phyloP scores from a whole-genome alignment of 2,113 vertebrate genomes.

The Lepisosteus osseus region DNA sequence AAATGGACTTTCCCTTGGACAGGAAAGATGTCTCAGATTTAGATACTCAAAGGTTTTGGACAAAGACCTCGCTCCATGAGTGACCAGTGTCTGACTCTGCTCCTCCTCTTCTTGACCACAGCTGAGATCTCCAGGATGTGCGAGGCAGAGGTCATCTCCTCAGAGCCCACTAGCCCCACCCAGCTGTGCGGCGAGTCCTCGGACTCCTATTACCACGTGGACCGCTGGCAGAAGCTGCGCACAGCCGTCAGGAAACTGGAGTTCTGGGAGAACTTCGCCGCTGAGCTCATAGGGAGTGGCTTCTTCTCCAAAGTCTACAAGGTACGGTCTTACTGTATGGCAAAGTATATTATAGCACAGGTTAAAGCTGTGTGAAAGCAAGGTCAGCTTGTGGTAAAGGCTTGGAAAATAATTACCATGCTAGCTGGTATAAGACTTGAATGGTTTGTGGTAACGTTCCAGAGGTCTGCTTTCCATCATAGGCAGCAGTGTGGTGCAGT shows the following conservation, averaged over 20 bases:
- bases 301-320: slow-evolving; percentile 88
- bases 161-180: slow-evolving; percentile 64
- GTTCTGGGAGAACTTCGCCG: slow-evolving; percentile 81
- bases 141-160: slow-evolving; percentile 58
- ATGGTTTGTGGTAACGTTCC: too few relatives aligned
- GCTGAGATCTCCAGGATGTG: slow-evolving; percentile 67
- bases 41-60: too few relatives aligned
- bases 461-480: too few relatives aligned
- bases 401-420: too few relatives aligned
- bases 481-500: too few relatives aligned
- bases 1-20: too few relatives aligned
- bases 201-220: slow-evolving; percentile 69
- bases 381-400: too few relatives aligned
- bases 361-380: too few relatives aligned
- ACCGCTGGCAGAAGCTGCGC: slow-evolving; percentile 81
- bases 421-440: too few relatives aligned
- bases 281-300: slow-evolving; percentile 76
- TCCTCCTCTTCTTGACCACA: slow-evolving; percentile 19
- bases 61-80: slow-evolving; percentile 17
- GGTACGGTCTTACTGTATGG: slow-evolving; percentile 45
- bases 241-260: slow-evolving; percentile 80
- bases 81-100: not conserved
- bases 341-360: too few relatives aligned
- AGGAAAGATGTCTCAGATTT: too few relatives aligned
- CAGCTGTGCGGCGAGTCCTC: slow-evolving; percentile 62